These are phyloP conservation scores for Hypolimnas misippus DNA, from an alignment of 2,888 invertebrate species.

Conservation along the genomic window DNA sequence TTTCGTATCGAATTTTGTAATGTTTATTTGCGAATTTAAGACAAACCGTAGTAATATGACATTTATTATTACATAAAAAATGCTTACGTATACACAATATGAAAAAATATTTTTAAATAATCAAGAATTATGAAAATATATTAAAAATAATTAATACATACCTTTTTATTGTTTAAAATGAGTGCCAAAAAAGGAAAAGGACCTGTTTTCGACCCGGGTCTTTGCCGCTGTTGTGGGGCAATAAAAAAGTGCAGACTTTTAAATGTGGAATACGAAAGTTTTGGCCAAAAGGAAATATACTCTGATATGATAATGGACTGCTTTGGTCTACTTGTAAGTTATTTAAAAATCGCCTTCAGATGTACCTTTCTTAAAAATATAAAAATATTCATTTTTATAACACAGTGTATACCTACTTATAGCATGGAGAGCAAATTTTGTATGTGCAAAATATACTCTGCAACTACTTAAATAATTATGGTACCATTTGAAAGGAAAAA, in stretches of 20 bases:
- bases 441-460: too few relatives aligned
- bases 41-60: not conserved
- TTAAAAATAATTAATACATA: not conserved
- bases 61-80: not conserved
- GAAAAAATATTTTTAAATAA: not conserved
- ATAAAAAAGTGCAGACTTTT: slow-evolving; percentile 73
- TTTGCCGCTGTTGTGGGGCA: slow-evolving; percentile 71
- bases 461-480: too few relatives aligned
- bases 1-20: not conserved
- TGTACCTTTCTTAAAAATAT: too few relatives aligned
- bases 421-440: too few relatives aligned
- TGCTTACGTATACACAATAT: not conserved
- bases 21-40: not conserved
- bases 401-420: not conserved
- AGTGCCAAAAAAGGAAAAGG: slow-evolving; percentile 59
- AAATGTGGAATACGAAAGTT: slow-evolving; percentile 70
- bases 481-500: too few relatives aligned
- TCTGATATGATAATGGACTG: slow-evolving; percentile 77
- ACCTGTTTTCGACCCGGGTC: slow-evolving; percentile 67
- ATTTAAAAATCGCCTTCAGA: too few relatives aligned
- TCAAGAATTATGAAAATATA: not conserved
- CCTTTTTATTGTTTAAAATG: slow-evolving; percentile 47
- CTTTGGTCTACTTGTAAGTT: slow-evolving; percentile 69
- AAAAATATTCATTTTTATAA: too few relatives aligned
- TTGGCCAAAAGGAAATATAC: slow-evolving; percentile 69